Evolutionary conservation across 92 coral and sea anemone genomes (phyloP).

Genomic region (Ricordea florida): DNA sequence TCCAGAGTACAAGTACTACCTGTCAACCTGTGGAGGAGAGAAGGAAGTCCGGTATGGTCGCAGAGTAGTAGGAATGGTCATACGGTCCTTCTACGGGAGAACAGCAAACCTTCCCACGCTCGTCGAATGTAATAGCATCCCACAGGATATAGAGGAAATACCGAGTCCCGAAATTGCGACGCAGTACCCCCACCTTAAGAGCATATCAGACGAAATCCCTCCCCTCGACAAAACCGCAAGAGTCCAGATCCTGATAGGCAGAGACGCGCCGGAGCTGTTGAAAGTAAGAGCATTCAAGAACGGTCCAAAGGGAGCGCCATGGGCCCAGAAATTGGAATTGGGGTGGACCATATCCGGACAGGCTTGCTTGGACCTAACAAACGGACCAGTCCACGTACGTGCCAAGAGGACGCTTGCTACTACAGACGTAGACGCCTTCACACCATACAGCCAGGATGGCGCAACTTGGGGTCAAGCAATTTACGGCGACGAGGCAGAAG

Average conservation of each 20-base stretch:
- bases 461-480: not conserved
- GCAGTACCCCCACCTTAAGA: conserved; percentile 23
- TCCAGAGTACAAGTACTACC: conserved; percentile 37
- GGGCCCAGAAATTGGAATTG: conserved; percentile 43
- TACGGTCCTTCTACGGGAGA: conserved; percentile 15
- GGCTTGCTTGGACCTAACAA: conserved; percentile 29
- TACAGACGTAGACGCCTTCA: not conserved
- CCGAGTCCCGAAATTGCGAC: conserved; percentile 31
- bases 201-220: conserved; percentile 34
- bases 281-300: conserved; percentile 52
- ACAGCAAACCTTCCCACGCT: conserved; percentile 29
- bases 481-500: not conserved
- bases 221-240: conserved; percentile 33
- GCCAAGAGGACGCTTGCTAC: conserved; percentile 2
- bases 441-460: not conserved
- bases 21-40: conserved; percentile 36
- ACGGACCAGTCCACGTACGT: conserved; percentile 31
- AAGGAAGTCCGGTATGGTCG: conserved; percentile 47
- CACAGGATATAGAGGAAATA: conserved; percentile 43
- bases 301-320: conserved; percentile 48
- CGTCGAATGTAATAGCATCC: conserved; percentile 49
- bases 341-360: conserved; percentile 61
- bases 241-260: conserved; percentile 43
- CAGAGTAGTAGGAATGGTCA: conserved; percentile 16
- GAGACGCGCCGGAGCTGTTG: conserved; percentile 55